These are phyloP conservation scores for Bruchidius siliquastri DNA, from an alignment of 2,888 invertebrate genomes.

Conservation along the genomic window DNA sequence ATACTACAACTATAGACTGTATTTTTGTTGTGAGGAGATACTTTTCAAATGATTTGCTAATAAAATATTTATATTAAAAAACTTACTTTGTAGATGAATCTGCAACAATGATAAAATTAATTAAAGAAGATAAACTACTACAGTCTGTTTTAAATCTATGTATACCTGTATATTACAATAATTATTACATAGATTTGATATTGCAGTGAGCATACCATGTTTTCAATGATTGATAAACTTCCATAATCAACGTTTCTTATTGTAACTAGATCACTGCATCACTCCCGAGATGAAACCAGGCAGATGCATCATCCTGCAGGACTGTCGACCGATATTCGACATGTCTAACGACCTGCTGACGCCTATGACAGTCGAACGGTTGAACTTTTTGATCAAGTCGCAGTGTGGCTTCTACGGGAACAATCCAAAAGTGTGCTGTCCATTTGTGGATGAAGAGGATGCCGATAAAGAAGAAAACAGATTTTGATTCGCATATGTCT, in stretches of 20 bases:
- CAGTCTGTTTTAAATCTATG: too few relatives aligned
- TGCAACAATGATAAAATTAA: too few relatives aligned
- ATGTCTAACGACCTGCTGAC: conserved; percentile 33
- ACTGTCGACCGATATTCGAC: conserved; percentile 44
- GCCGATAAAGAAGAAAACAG: not conserved
- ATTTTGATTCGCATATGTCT: not conserved
- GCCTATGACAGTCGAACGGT: conserved; percentile 32
- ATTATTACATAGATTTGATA: too few relatives aligned
- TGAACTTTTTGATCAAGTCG: conserved; percentile 48
- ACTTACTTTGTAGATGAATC: too few relatives aligned
- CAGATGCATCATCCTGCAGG: conserved; percentile 47
- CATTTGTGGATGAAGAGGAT: conserved; percentile 16
- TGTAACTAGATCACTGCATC: conserved; percentile 35
- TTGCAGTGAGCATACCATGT: too few relatives aligned
- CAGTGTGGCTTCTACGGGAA: conserved; percentile 53
- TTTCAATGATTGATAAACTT: too few relatives aligned
- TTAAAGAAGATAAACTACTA: too few relatives aligned
- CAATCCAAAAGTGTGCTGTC: conserved; percentile 52
- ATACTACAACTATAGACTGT: too few relatives aligned
- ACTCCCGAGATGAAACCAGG: conserved; percentile 48
- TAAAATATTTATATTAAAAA: too few relatives aligned
- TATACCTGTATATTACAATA: too few relatives aligned
- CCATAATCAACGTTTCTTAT: not conserved
- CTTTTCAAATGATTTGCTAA: too few relatives aligned
- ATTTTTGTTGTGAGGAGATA: too few relatives aligned